A percentile compares a stretch with the other conserved stretches of the same genome.
phyloP scores from a whole-genome alignment of 2,888 invertebrate genomes.

The Lepidocyrtoides sp. region DNA sequence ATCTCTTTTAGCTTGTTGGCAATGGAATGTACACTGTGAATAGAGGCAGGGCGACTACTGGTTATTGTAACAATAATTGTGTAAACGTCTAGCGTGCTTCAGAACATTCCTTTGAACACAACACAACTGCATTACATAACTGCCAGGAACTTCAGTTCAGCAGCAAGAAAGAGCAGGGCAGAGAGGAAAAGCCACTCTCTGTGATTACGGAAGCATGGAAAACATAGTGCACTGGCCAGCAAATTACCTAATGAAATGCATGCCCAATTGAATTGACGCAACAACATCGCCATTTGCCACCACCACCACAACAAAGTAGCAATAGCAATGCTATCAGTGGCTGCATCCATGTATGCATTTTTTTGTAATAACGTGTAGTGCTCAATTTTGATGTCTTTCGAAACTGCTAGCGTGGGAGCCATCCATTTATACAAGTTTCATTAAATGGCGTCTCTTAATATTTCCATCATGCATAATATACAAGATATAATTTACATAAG shows the following conservation, averaged over 20 bases:
- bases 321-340: too few species aligned
- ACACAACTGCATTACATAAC: too few species aligned
- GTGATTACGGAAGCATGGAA: constrained; percentile 79
- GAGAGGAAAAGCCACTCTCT: constrained; percentile 52
- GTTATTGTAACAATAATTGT: constrained; percentile 22
- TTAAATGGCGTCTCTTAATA: constrained; percentile 12
- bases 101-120: too few species aligned
- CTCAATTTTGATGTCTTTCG: constrained; percentile 37
- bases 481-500: background rate
- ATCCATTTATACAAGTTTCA: constrained; percentile 35
- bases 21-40: background rate
- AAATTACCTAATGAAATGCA: constrained; percentile 74
- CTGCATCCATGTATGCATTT: constrained; percentile 24
- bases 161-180: background rate
- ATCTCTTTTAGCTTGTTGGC: background rate
- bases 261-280: constrained; percentile 72
- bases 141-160: constrained; percentile 47
- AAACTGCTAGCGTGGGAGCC: constrained; percentile 73
- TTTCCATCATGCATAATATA: background rate
- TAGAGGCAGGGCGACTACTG: background rate
- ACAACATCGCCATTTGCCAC: constrained; percentile 39
- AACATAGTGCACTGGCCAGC: constrained; percentile 76
- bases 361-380: background rate
- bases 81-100: background rate
- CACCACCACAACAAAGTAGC: background rate